These are phyloP conservation scores for Lasioglossum pauxillum DNA, from an alignment of 2,888 invertebrate species.

Conservation along the genomic window DNA sequence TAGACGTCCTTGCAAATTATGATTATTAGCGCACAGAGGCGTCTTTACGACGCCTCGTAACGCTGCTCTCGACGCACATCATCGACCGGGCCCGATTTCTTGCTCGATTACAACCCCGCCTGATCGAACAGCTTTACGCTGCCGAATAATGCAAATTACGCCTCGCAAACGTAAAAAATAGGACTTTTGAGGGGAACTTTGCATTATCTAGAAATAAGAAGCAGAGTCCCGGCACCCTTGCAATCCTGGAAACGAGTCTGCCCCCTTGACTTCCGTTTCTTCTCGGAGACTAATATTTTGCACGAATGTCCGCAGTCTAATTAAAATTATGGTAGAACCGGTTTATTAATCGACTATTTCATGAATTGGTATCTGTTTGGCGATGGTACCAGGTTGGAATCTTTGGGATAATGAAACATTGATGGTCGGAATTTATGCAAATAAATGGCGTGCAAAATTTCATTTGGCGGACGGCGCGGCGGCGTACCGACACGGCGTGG, in stretches of 20 bases:
- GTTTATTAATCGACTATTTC: not conserved
- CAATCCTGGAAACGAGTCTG: no score
- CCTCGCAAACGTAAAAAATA: no score
- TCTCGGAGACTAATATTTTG: not conserved
- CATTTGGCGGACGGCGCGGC: not conserved
- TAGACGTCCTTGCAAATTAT: constrained; percentile 66
- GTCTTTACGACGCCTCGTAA: constrained; percentile 49
- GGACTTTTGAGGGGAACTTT: no score
- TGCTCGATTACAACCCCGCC: not conserved
- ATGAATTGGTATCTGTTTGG: not conserved
- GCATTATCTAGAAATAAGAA: no score
- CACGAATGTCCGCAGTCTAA: not conserved
- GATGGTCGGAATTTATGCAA: not conserved
- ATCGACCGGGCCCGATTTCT: not conserved
- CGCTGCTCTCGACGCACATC: not conserved
- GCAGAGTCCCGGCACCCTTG: no score
- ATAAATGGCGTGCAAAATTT: constrained; percentile 2
- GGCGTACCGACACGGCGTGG: not conserved
- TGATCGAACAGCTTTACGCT: not conserved
- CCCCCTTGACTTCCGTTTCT: not conserved
- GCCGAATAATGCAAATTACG: no score
- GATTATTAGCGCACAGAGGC: constrained; percentile 58
- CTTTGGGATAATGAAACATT: not conserved
- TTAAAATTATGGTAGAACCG: not conserved
- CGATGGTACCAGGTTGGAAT: not conserved